Base-by-base conservation (phyloP, 2,113 vertebrate genomes). In the Tapirus terrestris region DNA sequence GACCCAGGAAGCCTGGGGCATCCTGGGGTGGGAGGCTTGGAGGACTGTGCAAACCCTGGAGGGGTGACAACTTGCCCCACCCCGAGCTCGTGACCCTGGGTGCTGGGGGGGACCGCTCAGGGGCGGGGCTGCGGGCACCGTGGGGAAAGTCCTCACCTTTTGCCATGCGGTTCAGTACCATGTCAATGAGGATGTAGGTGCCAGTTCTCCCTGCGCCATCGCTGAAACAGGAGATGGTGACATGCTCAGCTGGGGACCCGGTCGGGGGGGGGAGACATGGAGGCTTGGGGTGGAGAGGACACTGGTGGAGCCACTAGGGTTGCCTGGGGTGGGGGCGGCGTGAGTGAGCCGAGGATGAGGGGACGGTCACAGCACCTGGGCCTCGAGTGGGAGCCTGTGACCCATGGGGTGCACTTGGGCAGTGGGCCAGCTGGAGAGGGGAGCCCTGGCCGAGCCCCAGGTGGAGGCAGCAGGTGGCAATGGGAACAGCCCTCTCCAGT, bases 131-230 rank as follows among this genome's bases (percentile, higher is more conserved):
- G 21, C 0, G 0, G 72, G 58, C 0, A 0, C n/a, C 0, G 1
- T 2, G 4, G 45, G 67, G 25, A 8, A 31, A 5, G 6, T 5
- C 27, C 99, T 98, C 98, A 99, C 99, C 99, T 99, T 99, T 99
- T 6, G 99, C 99, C 99, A 99, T 99, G 94, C 99, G 99, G 98
- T 99, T 99, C 92, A 99, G 98, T 86, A 99, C 99, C 99, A 99
- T 99, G 98, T 99, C 99, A 0, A 99, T 98, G 12, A 99, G 99
- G 97, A 99, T 99, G 95, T 99, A 99, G 0, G 99, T 99, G 53
- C 99, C 99, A 0, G 99, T 99, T 97, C 99, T 99, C 81, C 99
- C 99, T 0, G 99, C 99, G 2, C 99, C 99, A 0, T 99, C 99
- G 82, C 99, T 99, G 99, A 70, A 98, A 98, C 90, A 98, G 90